Base-by-base conservation (phyloP, 2,888 invertebrate genomes). In the Melikaiella ostensackeni region DNA sequence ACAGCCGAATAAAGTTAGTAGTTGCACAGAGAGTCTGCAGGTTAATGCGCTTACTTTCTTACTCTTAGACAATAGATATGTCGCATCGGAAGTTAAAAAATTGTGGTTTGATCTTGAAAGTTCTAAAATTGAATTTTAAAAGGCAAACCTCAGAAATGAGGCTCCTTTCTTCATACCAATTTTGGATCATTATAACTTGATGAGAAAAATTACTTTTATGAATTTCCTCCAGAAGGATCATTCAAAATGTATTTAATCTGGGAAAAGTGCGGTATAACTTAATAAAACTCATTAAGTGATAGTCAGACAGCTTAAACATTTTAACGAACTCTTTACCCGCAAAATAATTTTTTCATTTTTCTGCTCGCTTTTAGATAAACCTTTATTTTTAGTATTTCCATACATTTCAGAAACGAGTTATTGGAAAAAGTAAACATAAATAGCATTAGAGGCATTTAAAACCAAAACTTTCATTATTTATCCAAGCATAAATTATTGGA, bases 1-100 rank as follows among this genome's bases (percentile, higher is more conserved):
- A 62, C 59, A 77, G 70, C 57, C 75, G 82, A 79, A 80, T 84
- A 85, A 85, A 85, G 82, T 84, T 76, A 46, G 24, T 70, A 70
- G 19, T 70, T 50, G 27, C 46, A 30, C 19, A 50, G 27, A 30
- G 66, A n/a, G 70, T 50, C 46, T 70, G 46, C 46, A 70, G 27
- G 19, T 70, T 64, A 64, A 64, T 21, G 64, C 64, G 27, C 42
- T 64, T 38, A 42, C 42, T 64, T 35, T 27, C 70, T 70, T 70
- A 30, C 70, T 50, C n/a, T 70, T 30, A 16, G 46, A 50, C 30
- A 70, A 46, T 50, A 50, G 4, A 30, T 30, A 46, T 42, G 27
- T 27, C 16, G 42, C 42, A 64, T 13, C 38, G 11, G 7, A 24
- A 19, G 21, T 64, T 42, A n/a, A 7, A 38, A 42, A 64, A 38